These are phyloP conservation scores for Cossypha niveicapilla DNA, from an alignment of 2,797 vertebrate genomes.

Conservation along the genomic window DNA sequence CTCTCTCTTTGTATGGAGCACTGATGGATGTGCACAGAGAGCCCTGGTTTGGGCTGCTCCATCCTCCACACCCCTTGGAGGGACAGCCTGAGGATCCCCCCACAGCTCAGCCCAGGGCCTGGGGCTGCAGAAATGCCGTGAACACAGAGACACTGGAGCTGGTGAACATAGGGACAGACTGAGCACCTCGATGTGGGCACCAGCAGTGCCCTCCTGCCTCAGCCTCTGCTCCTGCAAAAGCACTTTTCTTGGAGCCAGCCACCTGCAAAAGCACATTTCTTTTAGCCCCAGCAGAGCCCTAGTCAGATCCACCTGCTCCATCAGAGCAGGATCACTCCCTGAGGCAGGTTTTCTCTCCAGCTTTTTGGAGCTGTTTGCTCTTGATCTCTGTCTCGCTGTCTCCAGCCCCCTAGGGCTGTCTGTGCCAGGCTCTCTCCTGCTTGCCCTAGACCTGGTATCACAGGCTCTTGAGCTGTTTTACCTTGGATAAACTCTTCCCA, in stretches of 20 bases:
- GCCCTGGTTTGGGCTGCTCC: neutral
- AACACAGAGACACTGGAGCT: neutral
- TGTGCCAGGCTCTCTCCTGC: neutral
- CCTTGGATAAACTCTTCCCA: neutral
- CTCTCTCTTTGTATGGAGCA: fast-evolving
- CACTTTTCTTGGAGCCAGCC: neutral
- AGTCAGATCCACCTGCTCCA: neutral
- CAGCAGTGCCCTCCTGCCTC: neutral
- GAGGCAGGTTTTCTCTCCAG: neutral
- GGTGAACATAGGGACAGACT: neutral
- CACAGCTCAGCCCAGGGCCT: neutral
- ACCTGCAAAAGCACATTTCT: neutral
- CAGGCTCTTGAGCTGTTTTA: neutral
- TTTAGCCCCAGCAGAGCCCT: neutral
- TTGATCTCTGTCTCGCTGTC: neutral
- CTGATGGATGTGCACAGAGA: fast-evolving
- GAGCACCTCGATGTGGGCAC: neutral
- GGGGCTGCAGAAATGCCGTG: fast-evolving
- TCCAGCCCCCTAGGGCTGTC: slow-evolving; percentile 10
- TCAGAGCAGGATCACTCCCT: neutral
- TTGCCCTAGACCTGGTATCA: neutral
- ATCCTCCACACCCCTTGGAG: fast-evolving
- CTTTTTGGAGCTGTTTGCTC: neutral
- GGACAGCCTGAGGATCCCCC: neutral
- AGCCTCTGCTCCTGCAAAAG: neutral